These are phyloP conservation scores for Montifringilla adamsi DNA, from an alignment of 2,113 vertebrate genomes.

Conservation along the genomic window DNA sequence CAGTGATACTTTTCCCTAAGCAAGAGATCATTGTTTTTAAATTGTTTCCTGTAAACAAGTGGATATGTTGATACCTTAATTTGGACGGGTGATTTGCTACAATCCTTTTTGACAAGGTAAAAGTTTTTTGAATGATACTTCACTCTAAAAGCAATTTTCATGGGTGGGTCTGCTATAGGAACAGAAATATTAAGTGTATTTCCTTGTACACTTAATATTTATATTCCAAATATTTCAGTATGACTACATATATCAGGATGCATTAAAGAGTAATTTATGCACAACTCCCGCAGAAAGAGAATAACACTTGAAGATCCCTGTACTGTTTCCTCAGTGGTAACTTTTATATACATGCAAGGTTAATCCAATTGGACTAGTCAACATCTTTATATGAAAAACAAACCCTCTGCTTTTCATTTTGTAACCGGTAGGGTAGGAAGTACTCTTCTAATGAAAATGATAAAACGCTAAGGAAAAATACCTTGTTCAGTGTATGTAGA, in stretches of 20 bases:
- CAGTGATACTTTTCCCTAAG: conserved; percentile 53
- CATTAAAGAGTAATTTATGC: conserved; percentile 59
- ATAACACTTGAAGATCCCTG: conserved; percentile 43
- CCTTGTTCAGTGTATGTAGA: conserved; percentile 14
- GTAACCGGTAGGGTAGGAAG: not conserved
- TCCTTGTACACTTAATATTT: conserved; percentile 72
- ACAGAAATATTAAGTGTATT: conserved; percentile 71
- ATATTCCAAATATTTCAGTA: conserved; percentile 58
- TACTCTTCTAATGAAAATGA: not conserved
- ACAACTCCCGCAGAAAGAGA: conserved; percentile 25
- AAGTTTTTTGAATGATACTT: conserved; percentile 52
- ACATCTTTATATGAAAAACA: not conserved
- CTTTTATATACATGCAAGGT: not conserved
- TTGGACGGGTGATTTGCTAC: conserved; percentile 33
- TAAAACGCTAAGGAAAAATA: conserved; percentile 43
- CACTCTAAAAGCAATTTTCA: conserved; percentile 23
- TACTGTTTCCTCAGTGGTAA: conserved; percentile 49
- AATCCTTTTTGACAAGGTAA: conserved; percentile 46
- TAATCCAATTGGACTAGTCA: not conserved
- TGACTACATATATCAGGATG: conserved; percentile 51
- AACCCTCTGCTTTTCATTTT: not conserved
- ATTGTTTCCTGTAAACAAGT: conserved; percentile 52
- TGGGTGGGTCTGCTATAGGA: conserved; percentile 40
- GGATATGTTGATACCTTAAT: conserved; percentile 13
- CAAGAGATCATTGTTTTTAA: conserved; percentile 59